Evolutionary conservation across 2,888 invertebrate genomes (phyloP).

Genomic region (Aphrophora alni): DNA sequence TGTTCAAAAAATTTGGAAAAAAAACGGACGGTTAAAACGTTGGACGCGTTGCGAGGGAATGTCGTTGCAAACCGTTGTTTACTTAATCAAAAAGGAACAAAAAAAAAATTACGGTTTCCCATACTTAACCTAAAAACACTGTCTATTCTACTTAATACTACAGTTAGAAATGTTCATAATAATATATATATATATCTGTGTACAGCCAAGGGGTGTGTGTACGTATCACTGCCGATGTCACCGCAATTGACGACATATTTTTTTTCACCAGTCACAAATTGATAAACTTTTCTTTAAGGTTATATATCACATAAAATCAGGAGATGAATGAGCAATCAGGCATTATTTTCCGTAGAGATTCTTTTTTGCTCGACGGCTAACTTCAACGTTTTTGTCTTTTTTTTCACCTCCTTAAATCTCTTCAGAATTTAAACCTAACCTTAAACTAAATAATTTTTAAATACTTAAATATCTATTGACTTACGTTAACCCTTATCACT

Average conservation of each 20-base stretch:
- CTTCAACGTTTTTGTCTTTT: conserved; percentile 17
- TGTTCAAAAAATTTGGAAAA: background rate
- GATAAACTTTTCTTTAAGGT: conserved; percentile 40
- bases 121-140: background rate
- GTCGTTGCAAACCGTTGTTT: conserved; percentile 3
- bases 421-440: conserved; percentile 23
- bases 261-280: conserved; percentile 45
- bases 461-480: conserved; percentile 51
- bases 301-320: conserved; percentile 36
- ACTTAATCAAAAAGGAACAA: conserved; percentile 36
- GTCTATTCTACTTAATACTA: conserved; percentile 32
- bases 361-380: conserved; percentile 7
- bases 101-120: conserved; percentile 23
- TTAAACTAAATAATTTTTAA: conserved; percentile 31
- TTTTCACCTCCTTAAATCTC: conserved; percentile 35
- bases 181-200: conserved; percentile 41
- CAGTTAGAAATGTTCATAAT: conserved; percentile 51
- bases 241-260: conserved; percentile 18
- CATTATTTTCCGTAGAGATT: conserved; percentile 35
- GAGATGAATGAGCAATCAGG: conserved; percentile 41
- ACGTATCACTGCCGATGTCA: conserved; percentile 46
- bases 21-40: conserved; percentile 1
- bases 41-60: conserved; percentile 23
- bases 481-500: conserved; percentile 42
- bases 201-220: conserved; percentile 50